Percentiles rank a stretch among this genome's conserved stretches.
phyloP scores from a whole-genome alignment of 1,140 invertebrate species.

The Triops cancriformis region DNA sequence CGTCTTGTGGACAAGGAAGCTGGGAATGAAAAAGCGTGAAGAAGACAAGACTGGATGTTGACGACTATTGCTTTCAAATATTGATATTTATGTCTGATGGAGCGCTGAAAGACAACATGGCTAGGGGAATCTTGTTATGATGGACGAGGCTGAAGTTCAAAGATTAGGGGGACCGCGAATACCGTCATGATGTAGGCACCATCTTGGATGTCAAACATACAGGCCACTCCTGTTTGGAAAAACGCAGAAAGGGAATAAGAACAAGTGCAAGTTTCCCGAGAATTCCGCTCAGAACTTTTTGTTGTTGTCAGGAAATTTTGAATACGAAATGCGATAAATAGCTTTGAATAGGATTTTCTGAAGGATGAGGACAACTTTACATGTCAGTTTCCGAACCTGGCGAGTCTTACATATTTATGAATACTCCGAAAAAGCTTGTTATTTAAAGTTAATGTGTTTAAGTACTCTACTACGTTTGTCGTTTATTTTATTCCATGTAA shows the following conservation, averaged over 20 bases:
- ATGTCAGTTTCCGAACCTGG: no score
- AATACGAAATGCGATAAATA: not conserved
- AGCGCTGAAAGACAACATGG: not conserved
- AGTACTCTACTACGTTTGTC: no score
- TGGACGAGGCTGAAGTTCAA: slow-evolving; percentile 1
- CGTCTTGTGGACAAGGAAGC: not conserved
- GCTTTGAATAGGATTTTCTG: not conserved
- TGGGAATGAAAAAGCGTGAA: not conserved
- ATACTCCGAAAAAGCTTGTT: no score
- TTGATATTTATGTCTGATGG: slow-evolving; percentile 14
- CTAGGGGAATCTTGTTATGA: not conserved
- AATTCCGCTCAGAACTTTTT: not conserved
- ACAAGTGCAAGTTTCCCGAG: not conserved
- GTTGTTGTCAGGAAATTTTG: not conserved
- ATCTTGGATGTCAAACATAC: not conserved
- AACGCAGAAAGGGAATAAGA: not conserved
- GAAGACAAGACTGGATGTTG: not conserved
- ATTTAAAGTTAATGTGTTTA: no score
- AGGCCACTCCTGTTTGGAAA: not conserved
- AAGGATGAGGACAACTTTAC: not conserved
- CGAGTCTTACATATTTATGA: no score
- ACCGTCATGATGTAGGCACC: not conserved
- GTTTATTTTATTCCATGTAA: no score
- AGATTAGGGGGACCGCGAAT: not conserved
- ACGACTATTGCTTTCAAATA: not conserved